Evolutionary conservation across 1,140 invertebrate genomes (phyloP).

Genomic region (Heliconius hewitsoni): DNA sequence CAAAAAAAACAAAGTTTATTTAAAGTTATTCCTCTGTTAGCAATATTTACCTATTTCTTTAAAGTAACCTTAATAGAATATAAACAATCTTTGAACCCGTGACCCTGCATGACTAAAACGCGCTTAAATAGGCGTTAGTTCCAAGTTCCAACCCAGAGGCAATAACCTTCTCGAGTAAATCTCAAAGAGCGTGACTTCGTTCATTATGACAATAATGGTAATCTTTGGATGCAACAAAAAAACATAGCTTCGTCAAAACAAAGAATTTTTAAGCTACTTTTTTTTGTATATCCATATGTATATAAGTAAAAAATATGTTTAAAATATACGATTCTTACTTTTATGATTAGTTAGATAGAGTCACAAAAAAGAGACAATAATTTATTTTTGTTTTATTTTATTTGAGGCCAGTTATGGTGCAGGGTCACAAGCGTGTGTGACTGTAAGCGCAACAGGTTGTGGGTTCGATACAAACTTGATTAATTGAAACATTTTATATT

Average conservation of each 20-base stretch:
- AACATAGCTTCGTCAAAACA: background rate
- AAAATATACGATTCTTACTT: no score
- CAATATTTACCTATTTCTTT: background rate
- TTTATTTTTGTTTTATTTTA: no score
- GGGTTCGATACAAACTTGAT: no score
- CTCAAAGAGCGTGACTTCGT: background rate
- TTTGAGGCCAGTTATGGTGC: no score
- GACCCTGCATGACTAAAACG: constrained; percentile 2
- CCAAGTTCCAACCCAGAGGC: background rate
- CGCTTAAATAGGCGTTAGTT: background rate
- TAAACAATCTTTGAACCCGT: background rate
- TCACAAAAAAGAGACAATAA: no score
- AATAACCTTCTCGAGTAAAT: background rate
- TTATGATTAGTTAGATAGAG: no score
- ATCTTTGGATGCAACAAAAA: constrained; percentile 4
- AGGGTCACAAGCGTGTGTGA: no score
- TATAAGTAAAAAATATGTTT: no score
- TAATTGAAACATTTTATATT: no score
- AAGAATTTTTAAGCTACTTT: background rate
- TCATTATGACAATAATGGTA: constrained; percentile 8
- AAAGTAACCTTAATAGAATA: background rate
- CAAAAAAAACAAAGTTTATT: no score
- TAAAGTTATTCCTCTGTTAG: background rate
- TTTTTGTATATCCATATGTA: no score
- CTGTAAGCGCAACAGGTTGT: no score